These are phyloP conservation scores for Drosophila ochracea DNA, from an alignment of 2,888 invertebrate genomes.

Conservation along the genomic window DNA sequence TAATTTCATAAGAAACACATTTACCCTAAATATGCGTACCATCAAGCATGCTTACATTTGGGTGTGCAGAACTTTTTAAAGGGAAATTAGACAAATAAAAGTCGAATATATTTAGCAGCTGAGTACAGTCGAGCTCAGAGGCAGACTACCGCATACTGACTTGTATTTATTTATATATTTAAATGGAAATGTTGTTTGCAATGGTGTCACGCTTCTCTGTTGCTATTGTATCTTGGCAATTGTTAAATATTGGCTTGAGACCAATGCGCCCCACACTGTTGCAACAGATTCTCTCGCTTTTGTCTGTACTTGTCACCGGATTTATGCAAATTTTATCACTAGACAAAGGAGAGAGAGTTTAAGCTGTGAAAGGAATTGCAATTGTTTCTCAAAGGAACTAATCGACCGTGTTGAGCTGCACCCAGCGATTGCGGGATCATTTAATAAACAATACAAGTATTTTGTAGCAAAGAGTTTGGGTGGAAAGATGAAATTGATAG, in stretches of 20 bases:
- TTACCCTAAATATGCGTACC: neutral
- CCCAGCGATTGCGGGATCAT: neutral
- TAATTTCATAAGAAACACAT: neutral
- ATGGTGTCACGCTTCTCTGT: neutral
- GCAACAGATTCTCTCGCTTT: constrained; percentile 15
- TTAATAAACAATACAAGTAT: neutral
- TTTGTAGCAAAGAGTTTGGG: neutral
- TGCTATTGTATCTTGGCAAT: constrained; percentile 17
- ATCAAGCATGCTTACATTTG: neutral
- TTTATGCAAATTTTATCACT: constrained; percentile 63
- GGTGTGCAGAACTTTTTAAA: neutral
- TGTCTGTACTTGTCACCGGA: constrained; percentile 41
- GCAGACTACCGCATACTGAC: neutral
- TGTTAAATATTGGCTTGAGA: constrained; percentile 43
- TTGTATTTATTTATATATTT: neutral
- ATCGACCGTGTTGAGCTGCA: neutral
- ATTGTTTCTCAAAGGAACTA: neutral
- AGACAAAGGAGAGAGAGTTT: neutral
- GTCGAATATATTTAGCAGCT: neutral
- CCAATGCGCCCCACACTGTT: constrained; percentile 40
- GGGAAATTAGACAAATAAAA: neutral
- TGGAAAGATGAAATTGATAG: neutral
- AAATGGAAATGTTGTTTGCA: constrained; percentile 26
- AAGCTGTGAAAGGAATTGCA: neutral
- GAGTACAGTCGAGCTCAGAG: neutral